Evolutionary conservation across 1,140 invertebrate species (phyloP).

Genomic region (Periplaneta americana): DNA sequence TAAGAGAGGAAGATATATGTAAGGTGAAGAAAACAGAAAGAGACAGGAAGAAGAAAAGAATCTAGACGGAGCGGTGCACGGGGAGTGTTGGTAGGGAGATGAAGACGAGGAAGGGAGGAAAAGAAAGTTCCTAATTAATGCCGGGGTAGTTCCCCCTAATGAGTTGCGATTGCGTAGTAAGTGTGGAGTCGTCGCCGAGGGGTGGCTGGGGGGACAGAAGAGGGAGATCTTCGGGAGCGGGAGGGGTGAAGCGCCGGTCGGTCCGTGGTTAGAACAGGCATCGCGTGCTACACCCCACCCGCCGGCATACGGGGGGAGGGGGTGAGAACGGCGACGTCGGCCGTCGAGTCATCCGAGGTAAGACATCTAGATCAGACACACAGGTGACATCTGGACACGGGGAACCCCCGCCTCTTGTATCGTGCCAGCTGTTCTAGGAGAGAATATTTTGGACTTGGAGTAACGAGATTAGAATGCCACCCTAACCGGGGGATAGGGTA

Average conservation of each 20-base stretch:
- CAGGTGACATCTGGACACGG: neutral
- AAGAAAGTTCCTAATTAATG: conserved; percentile 13
- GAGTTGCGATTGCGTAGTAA: conserved; percentile 12
- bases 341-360: neutral
- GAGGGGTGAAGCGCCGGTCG: neutral
- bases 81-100: neutral
- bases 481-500: too few relatives aligned
- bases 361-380: neutral
- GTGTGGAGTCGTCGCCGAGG: neutral
- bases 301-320: neutral
- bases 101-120: conserved; percentile 1
- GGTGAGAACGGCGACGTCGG: neutral
- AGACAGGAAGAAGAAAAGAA: neutral
- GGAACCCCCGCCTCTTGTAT: neutral
- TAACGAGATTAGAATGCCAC: too few relatives aligned
- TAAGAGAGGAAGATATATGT: conserved; percentile 2
- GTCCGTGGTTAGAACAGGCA: neutral
- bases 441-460: too few relatives aligned
- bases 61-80: neutral
- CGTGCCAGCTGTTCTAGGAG: neutral
- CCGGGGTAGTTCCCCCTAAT: conserved; percentile 9
- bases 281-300: neutral
- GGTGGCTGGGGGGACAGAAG: neutral
- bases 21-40: neutral
- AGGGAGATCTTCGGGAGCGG: neutral